Base-by-base conservation (phyloP, 2,888 invertebrate species). In the Galerucella calmariensis region DNA sequence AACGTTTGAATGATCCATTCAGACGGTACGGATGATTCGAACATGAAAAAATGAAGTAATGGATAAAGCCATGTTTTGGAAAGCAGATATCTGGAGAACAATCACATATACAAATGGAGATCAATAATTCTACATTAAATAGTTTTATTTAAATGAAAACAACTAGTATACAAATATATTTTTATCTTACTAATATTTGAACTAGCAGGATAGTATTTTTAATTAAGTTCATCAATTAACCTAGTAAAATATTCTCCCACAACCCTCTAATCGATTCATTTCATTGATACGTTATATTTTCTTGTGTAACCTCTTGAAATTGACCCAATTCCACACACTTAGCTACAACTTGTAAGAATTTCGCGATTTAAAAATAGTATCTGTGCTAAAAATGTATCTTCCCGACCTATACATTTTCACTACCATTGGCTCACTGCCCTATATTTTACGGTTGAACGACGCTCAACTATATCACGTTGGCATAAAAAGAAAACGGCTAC, bases 341-440 rank as follows among this genome's bases (percentile, higher is more conserved):
- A 67, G 27, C 61, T 12, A 61, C 69, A 48, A 69, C 53, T 67
- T 67, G 75, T 75, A 59, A 56, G 58, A 61, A 72, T 75, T 72
- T 69, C 61, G 53, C 48, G 20, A 46, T 70, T 59, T 65, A 73
- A 71, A 76, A 76, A 73, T 73, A 73, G 70, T 62, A 58, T 59
- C 35, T 58, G 48, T 61, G 46, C 58, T 46, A 63, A 65, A 68
- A 61, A 67, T 65, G 65, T 20, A 46, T 72, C 62, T 53, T 63
- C 62, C 71, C 46, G 71, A 71, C 73, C 73, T 66, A 69, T 67
- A 63, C 46, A 53, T 48, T 62, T 16, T 41, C 35, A 63, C 62
- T 65, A 73, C 65, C 70, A 73, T 73, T 73, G 75, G 68, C 73
- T 73, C 69, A 73, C 62, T 76, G 73, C 70, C 73, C 75, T 71